Conservation (phyloP, 2,888 invertebrate genomes). For the Andrena dorsata region DNA sequence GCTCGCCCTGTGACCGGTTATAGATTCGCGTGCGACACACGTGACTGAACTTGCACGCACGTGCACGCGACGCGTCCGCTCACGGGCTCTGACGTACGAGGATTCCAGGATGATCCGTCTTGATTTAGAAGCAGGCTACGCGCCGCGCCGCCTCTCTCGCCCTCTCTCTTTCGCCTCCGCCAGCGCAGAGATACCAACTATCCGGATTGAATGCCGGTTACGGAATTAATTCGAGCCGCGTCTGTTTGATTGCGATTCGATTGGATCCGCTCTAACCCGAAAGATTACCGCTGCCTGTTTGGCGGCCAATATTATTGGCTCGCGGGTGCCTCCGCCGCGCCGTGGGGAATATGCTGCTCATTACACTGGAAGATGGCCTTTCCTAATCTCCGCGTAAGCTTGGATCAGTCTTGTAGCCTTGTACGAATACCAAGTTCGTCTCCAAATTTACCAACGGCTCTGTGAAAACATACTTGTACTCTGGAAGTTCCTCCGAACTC, state of each 20-base stretch:
- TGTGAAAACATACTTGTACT: too few relatives aligned
- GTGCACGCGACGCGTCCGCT: constrained; percentile 36
- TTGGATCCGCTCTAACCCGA: constrained; percentile 42
- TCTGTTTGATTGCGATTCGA: constrained; percentile 54
- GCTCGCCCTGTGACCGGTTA: constrained; percentile 32
- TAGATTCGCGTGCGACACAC: constrained; percentile 46
- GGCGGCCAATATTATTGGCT: constrained; percentile 17
- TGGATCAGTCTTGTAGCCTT: too few relatives aligned
- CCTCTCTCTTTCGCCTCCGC: background rate
- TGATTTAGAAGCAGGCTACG: constrained; percentile 57
- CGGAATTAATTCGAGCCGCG: constrained; percentile 56
- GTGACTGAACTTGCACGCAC: constrained; percentile 48
- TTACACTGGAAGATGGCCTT: too few relatives aligned
- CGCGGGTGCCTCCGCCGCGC: constrained; percentile 10
- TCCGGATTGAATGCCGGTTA: constrained; percentile 53
- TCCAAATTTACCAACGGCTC: too few relatives aligned
- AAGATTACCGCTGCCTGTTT: constrained; percentile 44
- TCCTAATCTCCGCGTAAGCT: too few relatives aligned
- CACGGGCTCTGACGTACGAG: constrained; percentile 51
- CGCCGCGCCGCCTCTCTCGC: constrained; percentile 8
- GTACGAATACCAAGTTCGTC: too few relatives aligned
- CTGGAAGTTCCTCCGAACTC: too few relatives aligned
- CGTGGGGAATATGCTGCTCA: background rate
- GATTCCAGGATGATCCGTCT: constrained; percentile 59
- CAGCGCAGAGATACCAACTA: constrained; percentile 32